Evolutionary conservation across 2,113 vertebrate species (phyloP), one percentile per base, ranked within the genome.

Genomic region (Dicerorhinus sumatrensis): DNA sequence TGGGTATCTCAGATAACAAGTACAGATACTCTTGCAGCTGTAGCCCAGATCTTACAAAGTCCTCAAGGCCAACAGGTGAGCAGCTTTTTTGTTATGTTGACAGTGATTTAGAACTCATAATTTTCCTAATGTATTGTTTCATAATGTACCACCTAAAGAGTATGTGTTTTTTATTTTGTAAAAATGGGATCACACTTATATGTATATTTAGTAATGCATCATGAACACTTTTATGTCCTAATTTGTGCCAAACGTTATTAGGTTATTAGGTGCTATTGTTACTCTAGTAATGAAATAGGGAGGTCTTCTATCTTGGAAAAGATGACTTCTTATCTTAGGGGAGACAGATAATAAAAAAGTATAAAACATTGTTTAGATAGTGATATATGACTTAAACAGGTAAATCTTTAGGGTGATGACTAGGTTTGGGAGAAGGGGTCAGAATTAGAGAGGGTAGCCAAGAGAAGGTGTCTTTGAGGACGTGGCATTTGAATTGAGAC

Each of bases 1-100:
- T 99, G 99, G 99, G 99, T 99, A 0, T 99, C 99, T 75, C 99
- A 99, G 98, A 99, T 99, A 96, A 99, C 99, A 91, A 99, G 99
- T 98, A 99, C 99, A 42, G 99, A 99, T 97, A 99, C 99, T 0
- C 99, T 99, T 96, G 99, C 99, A 93, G 99, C 99, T 46, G 99
- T 99, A 75, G 99, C 99, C 63, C 99, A 99, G 98, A 99, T 99
- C 98, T 98, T 99, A 88, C 99, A 99, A 93, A 99, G 99, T 98
- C 99, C 99, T 70, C 99, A 99, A 97, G 99, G 99, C 83, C 99
- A 99, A 54, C 99, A 99, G 99, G 99, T 99, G 88, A 99, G 98
- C 89, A 60, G 56, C 33, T 36, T 63, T 81, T 79, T 67, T n/a
- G 17, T 89, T 77, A 39, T 5, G 5, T 88, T 1, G 33, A 18